Evolutionary conservation across 1,140 invertebrate genomes (phyloP), one percentile per base, ranked within the genome.

Genomic region (Euwallacea similis): DNA sequence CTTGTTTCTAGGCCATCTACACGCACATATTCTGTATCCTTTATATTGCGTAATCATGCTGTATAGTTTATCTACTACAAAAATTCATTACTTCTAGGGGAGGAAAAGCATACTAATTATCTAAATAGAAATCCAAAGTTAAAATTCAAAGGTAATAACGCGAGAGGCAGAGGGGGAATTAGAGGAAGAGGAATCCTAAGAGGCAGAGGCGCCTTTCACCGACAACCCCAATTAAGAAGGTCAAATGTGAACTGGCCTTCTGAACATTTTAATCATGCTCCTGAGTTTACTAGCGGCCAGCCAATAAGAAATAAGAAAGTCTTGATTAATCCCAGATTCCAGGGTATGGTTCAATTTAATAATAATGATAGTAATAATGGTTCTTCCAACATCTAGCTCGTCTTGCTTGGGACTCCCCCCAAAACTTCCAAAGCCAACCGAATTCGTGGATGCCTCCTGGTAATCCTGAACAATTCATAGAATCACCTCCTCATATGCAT

Each of bases 261-360:
- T 33, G 21, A 33, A 13, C 2, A 43, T 64, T 15, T 42, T 33
- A 56, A 70, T 56, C 46, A 66, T 41, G 44, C 11, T 53, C 50
- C 11, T 6, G 21, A 33, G 4, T 33, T 33, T 33, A 33, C 1
- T 33, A 54, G 11, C 46, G 63, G 55, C 46, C 54, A 64, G 41
- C 43, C 15, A 8, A 66, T 62, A n/a, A 61, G 71, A 69, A 73
- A 71, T 41, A 71, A 73, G 16, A 75, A 71, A 9, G 74, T 75
- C 42, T 61, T 75, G 16, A 73, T 75, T 2, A 75, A 75, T 53
- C 74, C 74, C 16, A 64, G 72, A 62, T 75, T 73, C 42, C 66
- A 71, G 42, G 74, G 74, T 3, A 60, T 68, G n/a, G 64, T 75
- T 41, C 64, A 68, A 66, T 68, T 73, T 10, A 73, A 73, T 69